Evolutionary conservation across 2,797 vertebrate genomes (phyloP), one percentile per base, ranked within the genome.

Genomic region (Discoglossus pictus): DNA sequence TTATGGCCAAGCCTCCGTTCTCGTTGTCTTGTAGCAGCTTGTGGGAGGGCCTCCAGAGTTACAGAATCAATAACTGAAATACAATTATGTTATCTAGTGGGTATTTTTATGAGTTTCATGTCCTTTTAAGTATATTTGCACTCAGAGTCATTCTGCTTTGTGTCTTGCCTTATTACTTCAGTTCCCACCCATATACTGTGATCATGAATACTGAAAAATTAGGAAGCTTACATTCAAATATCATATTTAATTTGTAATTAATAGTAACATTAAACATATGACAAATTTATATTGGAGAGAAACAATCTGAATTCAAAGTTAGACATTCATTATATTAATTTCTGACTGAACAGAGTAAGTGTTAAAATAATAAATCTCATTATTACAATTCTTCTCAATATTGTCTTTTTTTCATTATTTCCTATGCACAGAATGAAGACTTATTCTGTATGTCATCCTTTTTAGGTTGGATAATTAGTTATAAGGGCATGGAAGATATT

Each of bases 401-500:
- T 55, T 53, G 51, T 56, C 67, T 54, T 15, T 16, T 16, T 42
- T 42, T 54, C 46, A 16, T 34, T 60, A 51, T 43, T 36, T 44
- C 17, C 35, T 44, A 20, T 61, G 24, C 23, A 15, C 18, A 62
- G 59, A 55, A 40, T 11, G 24, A 24, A 40, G 51, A 40, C 67
- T 80, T 74, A 27, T 25, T 36, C 36, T 55, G 38, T 47, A 8
- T 52, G 36, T 43, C 65, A 2, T 74, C 23, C 48, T 82, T 79
- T 72, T 64, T 60, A 74, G 36, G 47, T 8, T 3, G 52, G 54
- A 40, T 73, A 67, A 61, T 83, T 78, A 75, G 64, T 66, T 73
- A 20, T 24, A 56, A 61, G 64, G 55, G 27, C 43, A 35, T 27
- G 23, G 61, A 16, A 3, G 65, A 63, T 79, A 31, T 72, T 67